A percentile compares a stretch with the other conserved stretches of the same genome.
Conservation (phyloP, 2,797 vertebrate species). For the Epinephelus coioides region DNA sequence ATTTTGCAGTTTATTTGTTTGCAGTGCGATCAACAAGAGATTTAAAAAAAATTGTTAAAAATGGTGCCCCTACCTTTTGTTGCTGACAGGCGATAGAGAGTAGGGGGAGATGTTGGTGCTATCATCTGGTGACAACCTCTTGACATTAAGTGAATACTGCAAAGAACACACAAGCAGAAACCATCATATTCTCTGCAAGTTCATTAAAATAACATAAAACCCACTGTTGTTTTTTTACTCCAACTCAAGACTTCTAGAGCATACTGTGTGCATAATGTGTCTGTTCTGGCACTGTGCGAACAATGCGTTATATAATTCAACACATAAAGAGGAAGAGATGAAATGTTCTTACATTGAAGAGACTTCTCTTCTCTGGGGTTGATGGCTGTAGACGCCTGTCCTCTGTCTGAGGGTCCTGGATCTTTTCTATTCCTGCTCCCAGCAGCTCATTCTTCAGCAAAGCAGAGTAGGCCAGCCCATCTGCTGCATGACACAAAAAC, state of each 20-base stretch:
- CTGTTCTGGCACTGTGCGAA: background rate
- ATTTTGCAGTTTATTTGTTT: background rate
- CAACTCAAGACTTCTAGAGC: background rate
- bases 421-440: slow-evolving; percentile 95
- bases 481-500: slow-evolving; percentile 66
- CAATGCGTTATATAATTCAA: background rate
- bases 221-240: background rate
- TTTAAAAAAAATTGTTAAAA: background rate
- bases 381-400: slow-evolving; percentile 93
- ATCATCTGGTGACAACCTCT: slow-evolving; percentile 91
- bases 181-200: background rate
- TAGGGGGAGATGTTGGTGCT: slow-evolving; percentile 93
- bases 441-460: slow-evolving; percentile 95
- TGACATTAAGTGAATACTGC: slow-evolving; percentile 93
- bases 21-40: background rate
- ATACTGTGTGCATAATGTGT: background rate
- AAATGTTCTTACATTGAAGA: slow-evolving; percentile 88
- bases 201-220: slow-evolving; percentile 27
- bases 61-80: slow-evolving; percentile 89
- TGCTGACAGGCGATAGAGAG: slow-evolving; percentile 95
- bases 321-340: background rate
- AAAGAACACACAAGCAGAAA: slow-evolving; percentile 21
- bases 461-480: slow-evolving; percentile 95
- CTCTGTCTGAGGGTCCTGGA: slow-evolving; percentile 95
- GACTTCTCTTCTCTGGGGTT: slow-evolving; percentile 92